Base-by-base conservation (phyloP, 2,797 vertebrate species). In the Melanotaenia nigrans region DNA sequence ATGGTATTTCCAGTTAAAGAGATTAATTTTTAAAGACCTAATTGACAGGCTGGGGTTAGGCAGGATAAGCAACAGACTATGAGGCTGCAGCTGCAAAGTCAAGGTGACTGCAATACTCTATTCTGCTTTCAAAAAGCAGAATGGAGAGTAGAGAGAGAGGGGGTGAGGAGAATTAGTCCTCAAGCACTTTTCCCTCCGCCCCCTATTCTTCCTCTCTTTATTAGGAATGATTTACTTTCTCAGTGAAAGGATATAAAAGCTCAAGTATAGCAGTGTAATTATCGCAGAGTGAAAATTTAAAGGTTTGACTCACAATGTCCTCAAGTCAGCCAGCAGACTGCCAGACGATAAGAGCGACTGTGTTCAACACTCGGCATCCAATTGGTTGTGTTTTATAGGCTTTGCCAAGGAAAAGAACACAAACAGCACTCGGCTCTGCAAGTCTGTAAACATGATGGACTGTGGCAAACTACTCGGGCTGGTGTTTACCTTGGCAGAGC, bases 1-100 rank as follows among this genome's bases (percentile, higher is more conserved):
- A 89, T 93, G 94, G 92, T 93, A 92, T 95, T 95, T 95, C 92
- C 93, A 95, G 94, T 94, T 95, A 95, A 95, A 95, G 95, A 95
- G 95, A 95, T 95, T 95, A 95, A 95, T 95, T 95, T 95, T 95
- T 95, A 95, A 95, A 95, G 94, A 94, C 93, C 95, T 95, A 95
- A 95, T 95, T 95, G 95, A 94, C 94, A 93, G 94, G 92, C 94
- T 65, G 83, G 94, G 94, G 93, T 95, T 94, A 93, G 92, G 86
- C 89, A 79, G 94, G 95, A 95, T 95, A 95, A 95, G 94, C 95
- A 94, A 94, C 92, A 91, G 90, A 93, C 91, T 92, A 85, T 85
- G 79, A 89, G 90, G 85, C 91, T 88, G 91, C 92, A 91, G 92
- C 93, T 87, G 92, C 94, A 95, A 95, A 95, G 95, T 95, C 95